A percentile compares a stretch with the other conserved stretches of the same genome.
These are phyloP conservation scores for Synanthedon vespiformis DNA, from an alignment of 2,888 invertebrate species.

Conservation along the genomic window DNA sequence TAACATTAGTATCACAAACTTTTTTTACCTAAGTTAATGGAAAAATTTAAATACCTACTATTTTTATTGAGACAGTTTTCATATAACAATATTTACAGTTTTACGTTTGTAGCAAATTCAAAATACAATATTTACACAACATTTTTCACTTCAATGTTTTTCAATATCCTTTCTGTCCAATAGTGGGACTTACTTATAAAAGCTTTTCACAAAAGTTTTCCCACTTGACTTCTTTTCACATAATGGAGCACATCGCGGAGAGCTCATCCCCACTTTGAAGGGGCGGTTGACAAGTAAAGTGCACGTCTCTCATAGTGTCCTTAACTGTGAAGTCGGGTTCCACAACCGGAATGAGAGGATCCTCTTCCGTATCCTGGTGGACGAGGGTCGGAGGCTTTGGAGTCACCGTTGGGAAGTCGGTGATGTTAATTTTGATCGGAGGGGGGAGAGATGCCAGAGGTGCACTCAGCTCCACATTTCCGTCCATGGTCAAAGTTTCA, in stretches of 20 bases:
- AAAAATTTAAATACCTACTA: too few relatives aligned
- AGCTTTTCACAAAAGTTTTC: neutral
- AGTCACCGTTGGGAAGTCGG: constrained; percentile 47
- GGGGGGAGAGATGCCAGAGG: constrained; percentile 49
- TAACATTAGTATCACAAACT: too few relatives aligned
- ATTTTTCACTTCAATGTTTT: too few relatives aligned
- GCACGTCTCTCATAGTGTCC: constrained; percentile 73
- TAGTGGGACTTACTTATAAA: too few relatives aligned
- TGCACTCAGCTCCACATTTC: constrained; percentile 77
- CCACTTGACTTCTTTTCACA: constrained; percentile 67
- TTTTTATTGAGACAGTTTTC: too few relatives aligned
- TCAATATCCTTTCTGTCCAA: too few relatives aligned
- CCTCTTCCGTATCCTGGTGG: constrained; percentile 40
- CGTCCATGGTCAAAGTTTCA: constrained; percentile 78
- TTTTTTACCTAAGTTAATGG: too few relatives aligned
- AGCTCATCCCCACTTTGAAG: constrained; percentile 81
- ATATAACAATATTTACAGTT: too few relatives aligned
- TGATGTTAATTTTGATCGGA: constrained; percentile 79
- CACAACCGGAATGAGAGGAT: constrained; percentile 72
- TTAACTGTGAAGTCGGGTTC: constrained; percentile 71
- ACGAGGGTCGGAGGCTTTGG: constrained; percentile 52
- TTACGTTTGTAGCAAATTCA: too few relatives aligned
- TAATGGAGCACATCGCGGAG: constrained; percentile 88
- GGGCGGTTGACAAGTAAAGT: constrained; percentile 78
- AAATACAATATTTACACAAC: too few relatives aligned